phyloP scores from a whole-genome alignment of 2,113 vertebrate genomes.

The Psittacula cyanocephala region DNA sequence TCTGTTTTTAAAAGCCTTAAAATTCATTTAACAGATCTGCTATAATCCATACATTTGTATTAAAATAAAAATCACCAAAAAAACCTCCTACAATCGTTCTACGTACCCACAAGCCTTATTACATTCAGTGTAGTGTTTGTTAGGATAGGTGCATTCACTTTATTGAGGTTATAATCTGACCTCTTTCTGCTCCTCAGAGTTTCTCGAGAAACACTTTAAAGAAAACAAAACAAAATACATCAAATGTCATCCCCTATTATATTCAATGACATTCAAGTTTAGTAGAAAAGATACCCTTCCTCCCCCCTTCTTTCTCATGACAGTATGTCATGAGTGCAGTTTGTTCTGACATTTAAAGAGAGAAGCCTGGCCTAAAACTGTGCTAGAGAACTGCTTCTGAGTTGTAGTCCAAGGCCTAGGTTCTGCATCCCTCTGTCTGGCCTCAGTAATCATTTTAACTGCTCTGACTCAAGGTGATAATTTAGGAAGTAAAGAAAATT shows the following conservation, averaged over 20 bases:
- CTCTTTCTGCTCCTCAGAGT: conserved; percentile 90
- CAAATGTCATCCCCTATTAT: not conserved
- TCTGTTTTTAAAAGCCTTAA: not conserved
- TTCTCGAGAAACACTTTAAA: conserved; percentile 87
- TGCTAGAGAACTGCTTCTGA: not conserved
- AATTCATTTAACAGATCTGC: not conserved
- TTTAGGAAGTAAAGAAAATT: not conserved
- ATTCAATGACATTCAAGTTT: not conserved
- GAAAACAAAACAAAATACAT: not conserved
- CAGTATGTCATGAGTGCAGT: not conserved
- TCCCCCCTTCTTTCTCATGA: not conserved
- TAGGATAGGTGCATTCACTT: conserved; percentile 92
- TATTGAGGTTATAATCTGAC: conserved; percentile 94
- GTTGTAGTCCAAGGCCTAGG: not conserved
- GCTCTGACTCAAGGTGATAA: not conserved
- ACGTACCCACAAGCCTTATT: conserved; percentile 95
- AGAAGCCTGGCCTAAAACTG: not conserved
- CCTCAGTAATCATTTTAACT: not conserved
- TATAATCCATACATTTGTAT: not conserved
- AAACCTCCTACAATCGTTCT: not conserved
- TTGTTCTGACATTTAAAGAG: not conserved
- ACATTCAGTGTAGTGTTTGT: conserved; percentile 98
- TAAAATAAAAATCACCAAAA: not conserved
- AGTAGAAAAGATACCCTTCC: not conserved
- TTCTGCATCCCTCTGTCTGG: not conserved